Base-by-base conservation (phyloP, 1,140 invertebrate genomes). In the Bombus impatiens region DNA sequence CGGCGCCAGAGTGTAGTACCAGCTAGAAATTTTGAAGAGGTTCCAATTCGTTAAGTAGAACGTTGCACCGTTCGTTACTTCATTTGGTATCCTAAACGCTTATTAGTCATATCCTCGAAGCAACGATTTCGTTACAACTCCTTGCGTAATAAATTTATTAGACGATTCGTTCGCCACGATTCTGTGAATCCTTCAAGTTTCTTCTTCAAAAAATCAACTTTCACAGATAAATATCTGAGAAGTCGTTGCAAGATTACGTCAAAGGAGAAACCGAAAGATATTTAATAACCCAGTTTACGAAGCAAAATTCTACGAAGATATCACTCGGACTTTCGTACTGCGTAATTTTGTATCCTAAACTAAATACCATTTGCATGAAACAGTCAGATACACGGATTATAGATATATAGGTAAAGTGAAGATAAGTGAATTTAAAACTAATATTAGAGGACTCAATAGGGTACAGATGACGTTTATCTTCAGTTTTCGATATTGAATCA, bases 11-110 rank as follows among this genome's bases (percentile, higher is more conserved):
- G 71, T 86, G 77, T 76, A 86, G 59, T 82, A 87, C 79, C 76
- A 81, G 86, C 80, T 78, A 42, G 86, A 84, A 78, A 87, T 67
- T 75, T 87, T 84, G 86, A 86, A 86, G 79, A 82, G 71, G 84
- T 82, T 86, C 84, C 84, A 86, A 86, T 86, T 84, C 82, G 72
- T 67, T 76, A 47, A 32, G 79, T 86, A 70, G 79, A 82, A 82
- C 70, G 57, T 81, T 65, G 70, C 32, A 81, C 70, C n/a, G 13
- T 42, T 74, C 78, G 59, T 82, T 86, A 32, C 37, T 68, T 75
- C 79, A 62, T 82, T 74, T 82, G 71, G 57, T 86, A 86, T 57
- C 78, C 78, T 76, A 86, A 86, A 86, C 12, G 84, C 78, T 86
- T 82, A 86, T 86, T 82, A 81, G 71, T 86, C 59, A 68, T 44